Evolutionary conservation across 2,888 invertebrate species (phyloP).

Genomic region (Crossocerus cetratus): DNA sequence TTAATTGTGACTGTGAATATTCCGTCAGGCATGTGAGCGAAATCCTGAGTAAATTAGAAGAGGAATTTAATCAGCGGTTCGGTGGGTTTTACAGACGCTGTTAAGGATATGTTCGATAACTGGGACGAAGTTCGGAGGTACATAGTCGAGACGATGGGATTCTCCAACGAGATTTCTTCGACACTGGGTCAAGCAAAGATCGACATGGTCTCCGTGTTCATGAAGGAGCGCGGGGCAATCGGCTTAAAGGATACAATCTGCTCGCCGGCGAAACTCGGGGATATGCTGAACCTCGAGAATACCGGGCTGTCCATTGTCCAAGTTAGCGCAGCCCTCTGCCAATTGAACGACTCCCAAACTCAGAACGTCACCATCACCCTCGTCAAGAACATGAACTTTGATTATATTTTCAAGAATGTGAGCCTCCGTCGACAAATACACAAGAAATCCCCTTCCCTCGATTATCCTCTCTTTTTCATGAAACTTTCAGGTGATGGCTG

Average conservation of each 20-base stretch:
- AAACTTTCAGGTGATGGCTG: constrained; percentile 75
- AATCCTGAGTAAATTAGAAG: neutral
- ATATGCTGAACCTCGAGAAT: constrained; percentile 65
- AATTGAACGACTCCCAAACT: constrained; percentile 74
- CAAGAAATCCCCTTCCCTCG: neutral
- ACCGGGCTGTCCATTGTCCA: constrained; percentile 61
- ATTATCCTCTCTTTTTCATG: neutral
- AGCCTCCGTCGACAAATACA: constrained; percentile 3
- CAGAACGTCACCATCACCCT: constrained; percentile 76
- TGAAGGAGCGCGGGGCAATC: constrained; percentile 64
- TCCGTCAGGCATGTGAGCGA: too few relatives aligned
- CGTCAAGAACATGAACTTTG: constrained; percentile 77
- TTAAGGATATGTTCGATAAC: constrained; percentile 70
- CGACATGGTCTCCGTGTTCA: constrained; percentile 70
- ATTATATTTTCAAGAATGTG: constrained; percentile 69
- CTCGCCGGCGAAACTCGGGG: constrained; percentile 65
- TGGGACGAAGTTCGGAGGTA: constrained; percentile 69
- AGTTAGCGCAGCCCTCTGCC: constrained; percentile 78
- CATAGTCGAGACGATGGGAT: constrained; percentile 61
- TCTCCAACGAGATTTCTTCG: constrained; percentile 59
- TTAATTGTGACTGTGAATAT: neutral
- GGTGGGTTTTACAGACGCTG: constrained; percentile 55
- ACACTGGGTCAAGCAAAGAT: constrained; percentile 66
- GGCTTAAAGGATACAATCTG: constrained; percentile 70
- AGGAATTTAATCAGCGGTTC: neutral